Base-by-base conservation (phyloP, 2,113 vertebrate genomes). In the Pampusana beccarii region DNA sequence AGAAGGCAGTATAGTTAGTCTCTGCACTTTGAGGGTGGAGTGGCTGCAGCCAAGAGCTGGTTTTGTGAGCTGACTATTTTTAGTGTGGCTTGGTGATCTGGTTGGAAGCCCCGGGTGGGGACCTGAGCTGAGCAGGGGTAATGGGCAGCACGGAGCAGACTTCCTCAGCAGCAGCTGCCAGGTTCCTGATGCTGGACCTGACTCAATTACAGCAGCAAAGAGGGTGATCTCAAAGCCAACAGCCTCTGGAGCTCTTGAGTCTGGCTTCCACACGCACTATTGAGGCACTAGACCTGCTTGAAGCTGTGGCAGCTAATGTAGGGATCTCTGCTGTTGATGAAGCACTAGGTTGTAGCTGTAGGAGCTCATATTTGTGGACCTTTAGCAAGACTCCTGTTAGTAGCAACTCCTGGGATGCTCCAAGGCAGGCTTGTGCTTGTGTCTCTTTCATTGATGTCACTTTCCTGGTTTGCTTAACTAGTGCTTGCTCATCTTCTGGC, bases 11-110 rank as follows among this genome's bases (percentile, higher is more conserved):
- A 16, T n/a, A 80, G 94, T 83, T 83, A 25, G 80, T 23, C 28
- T 90, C 91, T 92, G 94, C 75, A 34, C 67, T 93, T 66, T n/a
- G 64, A 97, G 95, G 88, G 94, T 74, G 94, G 94, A 89, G 95
- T 48, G 86, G 53, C 42, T 57, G 6, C 25, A 94, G 75, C 80
- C 69, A 60, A 58, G 88, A 93, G 95, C 95, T 88, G 80, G 77
- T 94, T 97, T 88, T 92, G 86, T 92, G 64, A 93, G 91, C 72
- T 67, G 86, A 16, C 34, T 97, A 89, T 96, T 96, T 96, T 97
- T 95, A 92, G 90, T 36, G 78, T 92, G 88, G 66, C 62, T 94
- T 77, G 61, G 83, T 73, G 95, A 91, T 96, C 75, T 80, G 79
- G 15, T 86, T 93, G 95, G 67, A 86, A 92, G 88, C 51, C 42